Evolutionary conservation across 2,888 invertebrate species (phyloP), one percentile per base, ranked within the genome.

Genomic region (Meiosimyza platycephala): DNA sequence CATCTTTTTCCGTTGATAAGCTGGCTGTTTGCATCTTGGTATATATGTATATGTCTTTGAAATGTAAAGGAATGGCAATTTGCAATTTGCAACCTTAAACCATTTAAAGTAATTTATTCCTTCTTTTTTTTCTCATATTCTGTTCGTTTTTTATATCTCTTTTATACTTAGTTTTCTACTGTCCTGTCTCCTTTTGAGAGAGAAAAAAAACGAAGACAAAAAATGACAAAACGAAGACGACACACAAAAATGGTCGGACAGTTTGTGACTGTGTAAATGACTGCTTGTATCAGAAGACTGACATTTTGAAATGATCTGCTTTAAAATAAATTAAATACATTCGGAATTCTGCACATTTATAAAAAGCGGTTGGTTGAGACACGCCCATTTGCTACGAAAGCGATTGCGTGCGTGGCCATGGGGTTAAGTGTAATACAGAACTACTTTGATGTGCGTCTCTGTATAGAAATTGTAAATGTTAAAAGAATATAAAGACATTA

Each of bases 91-190:
- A 82, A 82, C 82, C 81, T 81, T 78, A 81, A 82, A 82, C 83
- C 82, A 82, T 82, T 82, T 83, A 82, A 82, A 82, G 82, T 83
- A 82, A 82, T 82, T 82, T 82, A 83, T 83, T 82, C 81, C 72
- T 68, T 71, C 74, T 74, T 67, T 62, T 40, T 7, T 40, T 40
- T 9, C 40, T 40, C 6, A 40, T 55, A 55, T 52, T 63, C 47
- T 18, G 63, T 47, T 54, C 15, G 52, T 52, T 55, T 52, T 28
- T 66, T 22, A 33, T n/a, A 28, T 63, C 47, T 62, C 62, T 47
- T 6, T 62, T 33, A 64, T 64, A 15, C 64, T 16, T 15, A 6
- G 40, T 63, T 48, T 18, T 64, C 6, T 64, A n/a, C 12, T 22
- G 5, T 28, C 16, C 12, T 50, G 16, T 47, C 50, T n/a, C 50